Evolutionary conservation across 1,140 invertebrate species (phyloP).

Genomic region (Drosophila kanapiae): DNA sequence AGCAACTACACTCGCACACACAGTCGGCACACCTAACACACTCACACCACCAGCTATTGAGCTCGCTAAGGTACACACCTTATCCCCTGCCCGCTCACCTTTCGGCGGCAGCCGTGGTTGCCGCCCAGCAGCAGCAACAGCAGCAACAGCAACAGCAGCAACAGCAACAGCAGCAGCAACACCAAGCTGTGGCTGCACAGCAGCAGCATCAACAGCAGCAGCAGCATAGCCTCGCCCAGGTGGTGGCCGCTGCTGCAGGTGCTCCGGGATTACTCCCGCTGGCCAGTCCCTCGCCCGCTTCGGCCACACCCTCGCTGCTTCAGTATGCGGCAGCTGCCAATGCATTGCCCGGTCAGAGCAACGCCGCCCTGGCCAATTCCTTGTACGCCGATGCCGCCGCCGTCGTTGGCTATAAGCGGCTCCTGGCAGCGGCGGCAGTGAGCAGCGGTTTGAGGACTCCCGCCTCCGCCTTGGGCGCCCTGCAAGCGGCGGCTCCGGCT

Average conservation of each 20-base stretch:
- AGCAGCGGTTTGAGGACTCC: constrained; percentile 64
- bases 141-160: constrained; percentile 55
- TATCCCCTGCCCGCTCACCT: constrained; percentile 87
- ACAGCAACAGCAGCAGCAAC: constrained; percentile 67
- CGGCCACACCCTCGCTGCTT: constrained; percentile 62
- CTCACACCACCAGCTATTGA: constrained; percentile 60
- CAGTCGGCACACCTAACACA: constrained; percentile 86
- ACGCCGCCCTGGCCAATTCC: constrained; percentile 70
- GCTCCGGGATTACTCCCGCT: constrained; percentile 68
- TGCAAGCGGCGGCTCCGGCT: constrained; percentile 76
- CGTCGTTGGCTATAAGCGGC: constrained; percentile 79
- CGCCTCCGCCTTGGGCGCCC: constrained; percentile 48
- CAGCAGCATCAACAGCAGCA: constrained; percentile 85
- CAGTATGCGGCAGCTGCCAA: constrained; percentile 79
- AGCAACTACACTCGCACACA: constrained; percentile 75
- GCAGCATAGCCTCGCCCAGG: constrained; percentile 61
- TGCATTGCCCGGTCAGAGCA: constrained; percentile 54
- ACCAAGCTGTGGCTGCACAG: constrained; percentile 67
- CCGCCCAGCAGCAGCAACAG: constrained; percentile 75
- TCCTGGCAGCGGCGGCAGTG: constrained; percentile 81
- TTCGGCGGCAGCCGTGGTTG: constrained; percentile 85
- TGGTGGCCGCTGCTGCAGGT: constrained; percentile 85
- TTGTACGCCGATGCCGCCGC: constrained; percentile 80
- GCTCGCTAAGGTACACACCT: constrained; percentile 86
- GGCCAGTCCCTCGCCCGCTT: constrained; percentile 34